phyloP scores from a whole-genome alignment of 2,113 vertebrate species.

The Antidorcas marsupialis region DNA sequence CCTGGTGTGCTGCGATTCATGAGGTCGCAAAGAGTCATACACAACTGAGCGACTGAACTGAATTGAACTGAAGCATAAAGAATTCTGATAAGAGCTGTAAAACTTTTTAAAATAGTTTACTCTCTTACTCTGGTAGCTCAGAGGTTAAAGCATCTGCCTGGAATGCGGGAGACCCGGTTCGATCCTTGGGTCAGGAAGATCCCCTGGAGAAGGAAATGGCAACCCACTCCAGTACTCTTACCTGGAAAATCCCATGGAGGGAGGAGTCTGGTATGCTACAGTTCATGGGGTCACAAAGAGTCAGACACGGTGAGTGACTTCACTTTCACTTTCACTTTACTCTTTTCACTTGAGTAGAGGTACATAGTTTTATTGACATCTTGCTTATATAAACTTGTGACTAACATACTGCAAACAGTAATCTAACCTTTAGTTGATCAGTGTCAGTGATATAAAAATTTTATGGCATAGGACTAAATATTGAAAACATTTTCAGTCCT shows the following conservation, averaged over 20 bases:
- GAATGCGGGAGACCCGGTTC: no score
- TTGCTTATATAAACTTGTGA: neutral
- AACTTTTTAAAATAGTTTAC: neutral
- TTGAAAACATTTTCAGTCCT: neutral
- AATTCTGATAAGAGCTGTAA: neutral
- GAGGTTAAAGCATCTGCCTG: no score
- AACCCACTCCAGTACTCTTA: no score
- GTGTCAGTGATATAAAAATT: neutral
- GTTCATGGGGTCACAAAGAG: no score
- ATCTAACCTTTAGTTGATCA: neutral
- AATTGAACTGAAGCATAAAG: neutral
- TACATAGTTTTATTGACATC: neutral
- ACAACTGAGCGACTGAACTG: accelerated
- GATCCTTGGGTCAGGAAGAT: no score
- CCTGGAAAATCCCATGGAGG: no score
- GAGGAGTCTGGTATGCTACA: no score
- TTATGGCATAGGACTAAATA: neutral
- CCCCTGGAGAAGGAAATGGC: no score
- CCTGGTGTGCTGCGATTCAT: no score
- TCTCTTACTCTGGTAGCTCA: neutral
- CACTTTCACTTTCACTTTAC: neutral
- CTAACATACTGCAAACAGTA: neutral
- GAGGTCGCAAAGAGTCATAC: no score
- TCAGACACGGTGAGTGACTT: no score
- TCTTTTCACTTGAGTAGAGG: neutral